These are phyloP conservation scores for Spodoptera littoralis DNA, from an alignment of 2,888 invertebrate species.

Conservation along the genomic window DNA sequence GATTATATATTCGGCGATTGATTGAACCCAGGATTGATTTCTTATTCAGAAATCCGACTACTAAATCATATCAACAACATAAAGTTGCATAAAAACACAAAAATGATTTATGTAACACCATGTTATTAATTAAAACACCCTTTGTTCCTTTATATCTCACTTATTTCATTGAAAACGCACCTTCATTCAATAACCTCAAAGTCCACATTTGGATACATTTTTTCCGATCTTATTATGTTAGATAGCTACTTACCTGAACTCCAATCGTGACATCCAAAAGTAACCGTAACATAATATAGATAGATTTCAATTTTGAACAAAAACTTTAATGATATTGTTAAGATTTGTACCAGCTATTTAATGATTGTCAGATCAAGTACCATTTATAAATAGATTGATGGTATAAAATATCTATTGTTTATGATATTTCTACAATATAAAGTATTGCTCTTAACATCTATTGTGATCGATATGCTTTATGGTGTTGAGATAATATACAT, in stretches of 20 bases:
- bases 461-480: constrained; percentile 32
- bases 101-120: constrained; percentile 70
- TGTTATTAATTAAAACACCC: constrained; percentile 64
- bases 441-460: constrained; percentile 23
- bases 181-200: background rate
- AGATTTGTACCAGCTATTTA: constrained; percentile 48
- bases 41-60: background rate
- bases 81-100: constrained; percentile 15
- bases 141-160: constrained; percentile 59
- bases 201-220: constrained; percentile 1
- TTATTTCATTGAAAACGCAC: background rate
- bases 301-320: constrained; percentile 10
- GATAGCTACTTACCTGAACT: too few relatives aligned
- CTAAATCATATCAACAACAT: too few relatives aligned
- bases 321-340: constrained; percentile 8
- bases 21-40: too few relatives aligned
- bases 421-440: constrained; percentile 40
- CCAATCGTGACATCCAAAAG: background rate
- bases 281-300: too few relatives aligned
- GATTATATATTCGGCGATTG: too few relatives aligned
- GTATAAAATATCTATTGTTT: constrained; percentile 68
- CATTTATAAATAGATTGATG: constrained; percentile 81
- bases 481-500: background rate
- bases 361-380: constrained; percentile 65
- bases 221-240: background rate